These are phyloP conservation scores for Phalanger gymnotis DNA, from an alignment of 2,797 vertebrate genomes.

Conservation along the genomic window DNA sequence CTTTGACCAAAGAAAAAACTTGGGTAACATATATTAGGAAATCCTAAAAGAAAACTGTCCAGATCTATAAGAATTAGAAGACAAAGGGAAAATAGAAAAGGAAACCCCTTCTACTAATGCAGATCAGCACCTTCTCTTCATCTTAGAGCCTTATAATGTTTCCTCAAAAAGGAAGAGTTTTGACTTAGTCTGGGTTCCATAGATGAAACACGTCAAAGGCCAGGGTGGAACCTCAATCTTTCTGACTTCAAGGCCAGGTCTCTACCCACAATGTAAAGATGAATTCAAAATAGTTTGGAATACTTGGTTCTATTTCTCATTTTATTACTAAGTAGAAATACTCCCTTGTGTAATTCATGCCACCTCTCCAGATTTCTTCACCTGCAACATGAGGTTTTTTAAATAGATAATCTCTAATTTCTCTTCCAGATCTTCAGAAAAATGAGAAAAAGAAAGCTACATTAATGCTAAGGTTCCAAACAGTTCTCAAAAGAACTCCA, in stretches of 20 bases:
- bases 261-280: background rate
- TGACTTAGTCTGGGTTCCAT: background rate
- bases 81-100: background rate
- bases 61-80: background rate
- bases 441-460: background rate
- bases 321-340: background rate
- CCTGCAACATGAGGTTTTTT: background rate
- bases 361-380: background rate
- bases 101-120: background rate
- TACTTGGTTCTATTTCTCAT: background rate
- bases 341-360: background rate
- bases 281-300: background rate
- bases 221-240: too few relatives aligned
- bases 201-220: background rate
- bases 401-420: background rate
- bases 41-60: background rate
- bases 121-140: background rate
- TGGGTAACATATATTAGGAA: background rate
- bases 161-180: background rate
- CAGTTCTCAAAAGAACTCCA: too few relatives aligned
- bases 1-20: background rate
- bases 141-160: background rate
- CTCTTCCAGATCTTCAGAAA: background rate
- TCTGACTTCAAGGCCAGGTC: too few relatives aligned
- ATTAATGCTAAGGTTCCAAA: background rate